Conservation (phyloP, 2,113 vertebrate genomes). For the Cyanocitta stelleri region DNA sequence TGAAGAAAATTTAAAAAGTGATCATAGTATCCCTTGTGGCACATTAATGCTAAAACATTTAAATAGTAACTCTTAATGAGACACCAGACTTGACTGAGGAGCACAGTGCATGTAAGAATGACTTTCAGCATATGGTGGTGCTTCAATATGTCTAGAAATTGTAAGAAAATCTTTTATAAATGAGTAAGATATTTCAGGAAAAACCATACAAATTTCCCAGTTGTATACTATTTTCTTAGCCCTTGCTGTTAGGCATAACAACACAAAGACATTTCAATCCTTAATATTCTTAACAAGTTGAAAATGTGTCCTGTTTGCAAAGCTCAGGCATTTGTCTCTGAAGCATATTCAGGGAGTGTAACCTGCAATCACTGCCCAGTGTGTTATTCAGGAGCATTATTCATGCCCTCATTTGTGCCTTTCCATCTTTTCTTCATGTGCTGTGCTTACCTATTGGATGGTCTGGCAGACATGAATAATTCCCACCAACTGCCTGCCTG, state of each 20-base stretch:
- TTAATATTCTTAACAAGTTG: background rate
- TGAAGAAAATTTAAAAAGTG: background rate
- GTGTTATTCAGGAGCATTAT: background rate
- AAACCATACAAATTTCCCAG: background rate
- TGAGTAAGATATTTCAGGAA: background rate
- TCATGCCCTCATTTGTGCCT: fast-evolving
- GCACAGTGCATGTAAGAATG: background rate
- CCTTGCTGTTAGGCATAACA: background rate
- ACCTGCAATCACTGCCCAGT: background rate
- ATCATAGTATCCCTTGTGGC: background rate
- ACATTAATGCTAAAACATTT: background rate
- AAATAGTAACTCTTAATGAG: background rate
- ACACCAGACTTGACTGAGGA: background rate
- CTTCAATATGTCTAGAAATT: background rate
- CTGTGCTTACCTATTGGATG: background rate
- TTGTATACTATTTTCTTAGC: background rate
- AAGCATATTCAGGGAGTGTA: background rate
- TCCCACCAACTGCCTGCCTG: background rate
- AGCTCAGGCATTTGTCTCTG: background rate
- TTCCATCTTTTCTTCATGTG: background rate
- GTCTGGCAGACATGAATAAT: background rate
- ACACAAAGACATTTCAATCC: background rate
- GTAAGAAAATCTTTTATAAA: background rate
- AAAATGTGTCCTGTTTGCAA: background rate
- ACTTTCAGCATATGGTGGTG: background rate